phyloP scores from a whole-genome alignment of 2,888 invertebrate genomes.

The Himalopsyche kuldschensis region DNA sequence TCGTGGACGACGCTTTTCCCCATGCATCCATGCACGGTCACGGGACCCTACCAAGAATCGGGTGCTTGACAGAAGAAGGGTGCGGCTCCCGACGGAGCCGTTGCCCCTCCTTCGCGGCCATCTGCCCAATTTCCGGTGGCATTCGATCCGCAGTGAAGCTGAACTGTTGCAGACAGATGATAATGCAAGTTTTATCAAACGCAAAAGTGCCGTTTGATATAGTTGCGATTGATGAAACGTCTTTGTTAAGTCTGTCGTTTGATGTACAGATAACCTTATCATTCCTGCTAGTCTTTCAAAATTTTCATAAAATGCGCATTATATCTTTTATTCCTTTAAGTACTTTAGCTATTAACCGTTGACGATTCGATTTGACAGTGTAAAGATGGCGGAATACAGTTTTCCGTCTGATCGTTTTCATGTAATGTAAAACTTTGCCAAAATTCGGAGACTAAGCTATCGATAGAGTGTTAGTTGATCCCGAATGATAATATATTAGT shows the following conservation, averaged over 20 bases:
- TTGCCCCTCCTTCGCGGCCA: constrained; percentile 17
- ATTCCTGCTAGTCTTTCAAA: constrained; percentile 31
- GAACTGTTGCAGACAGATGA: neutral
- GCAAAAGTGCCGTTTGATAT: neutral
- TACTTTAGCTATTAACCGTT: constrained; percentile 24
- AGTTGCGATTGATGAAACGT: neutral
- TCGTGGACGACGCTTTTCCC: constrained; percentile 86
- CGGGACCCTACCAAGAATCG: constrained; percentile 79
- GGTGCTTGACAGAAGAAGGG: constrained; percentile 51
- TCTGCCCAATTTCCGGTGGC: neutral
- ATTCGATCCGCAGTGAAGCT: neutral
- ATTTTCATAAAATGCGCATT: constrained; percentile 30
- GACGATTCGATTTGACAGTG: neutral
- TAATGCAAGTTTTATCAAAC: neutral
- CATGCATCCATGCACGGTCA: constrained; percentile 84
- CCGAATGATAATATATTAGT: constrained; percentile 11
- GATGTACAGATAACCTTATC: constrained; percentile 1
- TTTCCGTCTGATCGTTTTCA: constrained; percentile 22
- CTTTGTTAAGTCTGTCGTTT: neutral
- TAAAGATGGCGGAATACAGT: neutral
- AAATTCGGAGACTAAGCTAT: constrained; percentile 38
- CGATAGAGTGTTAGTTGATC: constrained; percentile 24
- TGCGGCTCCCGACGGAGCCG: constrained; percentile 21
- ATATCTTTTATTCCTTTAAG: constrained; percentile 28
- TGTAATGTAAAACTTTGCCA: constrained; percentile 38